Conservation (phyloP, 2,888 invertebrate species). For the Andricus quercusramuli region DNA sequence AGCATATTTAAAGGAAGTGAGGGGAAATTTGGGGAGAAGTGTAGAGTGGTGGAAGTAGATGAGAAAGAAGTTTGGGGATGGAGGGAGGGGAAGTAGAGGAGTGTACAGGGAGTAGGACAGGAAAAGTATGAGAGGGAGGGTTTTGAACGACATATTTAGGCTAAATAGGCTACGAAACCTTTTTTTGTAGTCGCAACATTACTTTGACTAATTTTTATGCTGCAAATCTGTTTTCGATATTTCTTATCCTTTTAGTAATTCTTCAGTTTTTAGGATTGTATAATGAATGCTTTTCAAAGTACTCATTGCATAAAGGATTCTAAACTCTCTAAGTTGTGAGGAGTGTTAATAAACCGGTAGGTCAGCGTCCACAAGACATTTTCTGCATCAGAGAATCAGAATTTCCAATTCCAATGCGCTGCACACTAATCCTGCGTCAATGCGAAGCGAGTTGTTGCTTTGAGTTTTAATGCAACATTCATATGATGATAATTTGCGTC, state of each 20-base stretch:
- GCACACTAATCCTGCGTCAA: background rate
- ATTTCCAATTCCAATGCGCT: conserved; percentile 16
- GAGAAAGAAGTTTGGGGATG: too few relatives aligned
- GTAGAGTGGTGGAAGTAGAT: too few relatives aligned
- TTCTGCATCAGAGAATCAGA: background rate
- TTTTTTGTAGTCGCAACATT: too few relatives aligned
- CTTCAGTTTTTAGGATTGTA: background rate
- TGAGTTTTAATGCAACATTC: conserved; percentile 16
- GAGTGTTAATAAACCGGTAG: background rate
- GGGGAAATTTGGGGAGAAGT: too few relatives aligned
- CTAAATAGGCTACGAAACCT: too few relatives aligned
- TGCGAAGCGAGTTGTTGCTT: background rate
- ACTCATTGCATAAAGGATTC: background rate
- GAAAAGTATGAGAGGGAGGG: too few relatives aligned
- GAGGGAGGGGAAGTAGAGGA: too few relatives aligned
- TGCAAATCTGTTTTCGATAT: background rate
- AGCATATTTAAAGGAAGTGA: too few relatives aligned
- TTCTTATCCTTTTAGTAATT: background rate
- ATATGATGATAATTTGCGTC: conserved; percentile 32
- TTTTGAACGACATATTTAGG: too few relatives aligned
- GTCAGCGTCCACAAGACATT: background rate
- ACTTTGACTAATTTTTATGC: too few relatives aligned
- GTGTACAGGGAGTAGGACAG: too few relatives aligned
- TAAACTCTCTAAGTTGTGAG: conserved; percentile 1
- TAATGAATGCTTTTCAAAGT: background rate